phyloP scores from a whole-genome alignment of 2,888 invertebrate genomes.

The Alloscopus bannaensis region DNA sequence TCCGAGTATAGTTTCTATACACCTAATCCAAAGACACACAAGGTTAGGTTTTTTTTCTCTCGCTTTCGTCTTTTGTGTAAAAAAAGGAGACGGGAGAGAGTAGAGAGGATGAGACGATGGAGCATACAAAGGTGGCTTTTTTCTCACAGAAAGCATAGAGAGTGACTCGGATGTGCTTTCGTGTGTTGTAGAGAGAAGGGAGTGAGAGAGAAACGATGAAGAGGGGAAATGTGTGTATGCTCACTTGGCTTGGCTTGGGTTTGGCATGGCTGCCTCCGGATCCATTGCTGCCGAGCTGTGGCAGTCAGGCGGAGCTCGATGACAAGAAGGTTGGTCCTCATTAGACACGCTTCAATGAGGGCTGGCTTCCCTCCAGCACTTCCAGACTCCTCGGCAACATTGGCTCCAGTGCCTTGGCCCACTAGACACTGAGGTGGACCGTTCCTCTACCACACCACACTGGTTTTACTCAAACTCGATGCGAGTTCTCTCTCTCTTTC shows the following conservation, averaged over 20 bases:
- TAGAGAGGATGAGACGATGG: constrained; percentile 12
- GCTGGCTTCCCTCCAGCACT: constrained; percentile 68
- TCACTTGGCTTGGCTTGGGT: constrained; percentile 64
- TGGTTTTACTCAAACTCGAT: constrained; percentile 47
- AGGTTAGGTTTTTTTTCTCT: constrained; percentile 38
- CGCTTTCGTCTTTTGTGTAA: background rate
- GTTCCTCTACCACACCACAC: constrained; percentile 62
- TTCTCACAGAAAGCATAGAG: constrained; percentile 18
- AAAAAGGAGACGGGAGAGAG: background rate
- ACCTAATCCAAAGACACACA: too few species aligned
- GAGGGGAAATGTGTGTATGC: constrained; percentile 54
- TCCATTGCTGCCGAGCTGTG: constrained; percentile 67
- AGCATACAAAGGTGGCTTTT: constrained; percentile 42
- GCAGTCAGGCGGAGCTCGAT: constrained; percentile 72
- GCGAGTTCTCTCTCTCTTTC: constrained; percentile 32
- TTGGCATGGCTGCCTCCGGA: constrained; percentile 69
- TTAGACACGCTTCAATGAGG: constrained; percentile 72
- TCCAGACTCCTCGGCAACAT: constrained; percentile 67
- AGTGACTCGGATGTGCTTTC: too few species aligned
- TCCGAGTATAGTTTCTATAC: too few species aligned
- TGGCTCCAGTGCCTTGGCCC: constrained; percentile 64
- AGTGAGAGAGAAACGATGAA: constrained; percentile 11
- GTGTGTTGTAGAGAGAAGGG: constrained; percentile 9
- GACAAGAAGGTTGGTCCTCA: constrained; percentile 72
- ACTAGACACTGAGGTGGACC: constrained; percentile 63